phyloP scores from a whole-genome alignment of 1,140 invertebrate genomes.

The Drosophila busckii region DNA sequence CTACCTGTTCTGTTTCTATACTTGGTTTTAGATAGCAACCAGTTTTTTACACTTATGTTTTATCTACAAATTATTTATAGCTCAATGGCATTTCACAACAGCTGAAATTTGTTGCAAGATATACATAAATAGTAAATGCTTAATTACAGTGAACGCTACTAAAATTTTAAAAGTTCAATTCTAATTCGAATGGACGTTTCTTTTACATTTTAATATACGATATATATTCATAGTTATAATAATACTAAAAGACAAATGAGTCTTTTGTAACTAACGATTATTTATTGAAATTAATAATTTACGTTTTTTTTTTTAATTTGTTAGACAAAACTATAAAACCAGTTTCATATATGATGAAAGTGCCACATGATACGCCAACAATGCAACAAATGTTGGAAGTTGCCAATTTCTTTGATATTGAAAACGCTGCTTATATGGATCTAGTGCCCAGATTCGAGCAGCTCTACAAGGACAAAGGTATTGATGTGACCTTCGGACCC shows the following conservation, averaged over 20 bases:
- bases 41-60: background rate
- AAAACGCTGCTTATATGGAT: slow-evolving; percentile 52
- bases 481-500: slow-evolving; percentile 46
- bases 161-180: no score
- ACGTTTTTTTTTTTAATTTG: background rate
- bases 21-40: no score
- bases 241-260: no score
- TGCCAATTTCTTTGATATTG: slow-evolving; percentile 50
- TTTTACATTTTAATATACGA: no score
- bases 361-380: slow-evolving; percentile 42
- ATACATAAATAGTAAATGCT: background rate
- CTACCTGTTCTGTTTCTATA: background rate
- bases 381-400: slow-evolving; percentile 54
- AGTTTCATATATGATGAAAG: slow-evolving; percentile 59
- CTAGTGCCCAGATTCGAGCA: slow-evolving; percentile 51
- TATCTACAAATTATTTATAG: slow-evolving; percentile 20
- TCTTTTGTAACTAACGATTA: no score
- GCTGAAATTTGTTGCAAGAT: slow-evolving; percentile 5
- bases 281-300: background rate
- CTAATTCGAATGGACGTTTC: no score
- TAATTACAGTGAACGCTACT: no score
- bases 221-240: no score
- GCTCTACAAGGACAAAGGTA: slow-evolving; percentile 49
- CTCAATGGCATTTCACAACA: background rate
- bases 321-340: slow-evolving; percentile 43